Base-by-base conservation (phyloP, 2,888 invertebrate species). In the Sinodicranocentrus sp. region DNA sequence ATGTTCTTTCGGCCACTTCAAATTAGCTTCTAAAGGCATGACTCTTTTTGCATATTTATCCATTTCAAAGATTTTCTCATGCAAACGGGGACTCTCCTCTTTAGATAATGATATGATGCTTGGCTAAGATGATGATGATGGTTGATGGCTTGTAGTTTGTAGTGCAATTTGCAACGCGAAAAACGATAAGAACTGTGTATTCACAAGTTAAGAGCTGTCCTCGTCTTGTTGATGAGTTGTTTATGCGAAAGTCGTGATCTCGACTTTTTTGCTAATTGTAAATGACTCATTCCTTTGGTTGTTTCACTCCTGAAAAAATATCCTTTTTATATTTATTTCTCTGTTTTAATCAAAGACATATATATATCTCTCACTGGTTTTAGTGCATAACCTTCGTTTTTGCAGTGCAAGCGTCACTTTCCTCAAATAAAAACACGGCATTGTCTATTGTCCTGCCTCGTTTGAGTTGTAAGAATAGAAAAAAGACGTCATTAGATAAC, bases 211-310 rank as follows among this genome's bases (percentile, higher is more conserved):
- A 63, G 17, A 63, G 33, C 33, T 28, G 54, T 67, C 79, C 79
- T 71, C 65, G 25, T 72, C 65, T 65, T 57, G 61, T 79, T 79
- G 65, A 79, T 39, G 79, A 79, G 79, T 77, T 84, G 76, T 80
- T 82, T 77, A 71, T 77, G 59, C 59, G 5, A 19, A 59, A 82
- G 52, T 82, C 82, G 82, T 82, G 82, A 82, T 76, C 63, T 71
- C 25, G 43, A n/a, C 65, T 82, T 71, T 70, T 63, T 71, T 52
- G 39, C 63, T 82, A 82, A 82, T 76, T 82, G 70, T 68, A 33
- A 63, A 76, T 82, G 82, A 82, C 82, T 82, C 82, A 82, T 54
- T 75, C 68, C 54, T 21, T 67, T 17, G 48, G 19, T 17, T 6
- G 19, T 33, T 33, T 28, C 6, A 15, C 25, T 63, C 33, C 23